phyloP scores from a whole-genome alignment of 2,113 vertebrate species.

The Megaceryle maxima region DNA sequence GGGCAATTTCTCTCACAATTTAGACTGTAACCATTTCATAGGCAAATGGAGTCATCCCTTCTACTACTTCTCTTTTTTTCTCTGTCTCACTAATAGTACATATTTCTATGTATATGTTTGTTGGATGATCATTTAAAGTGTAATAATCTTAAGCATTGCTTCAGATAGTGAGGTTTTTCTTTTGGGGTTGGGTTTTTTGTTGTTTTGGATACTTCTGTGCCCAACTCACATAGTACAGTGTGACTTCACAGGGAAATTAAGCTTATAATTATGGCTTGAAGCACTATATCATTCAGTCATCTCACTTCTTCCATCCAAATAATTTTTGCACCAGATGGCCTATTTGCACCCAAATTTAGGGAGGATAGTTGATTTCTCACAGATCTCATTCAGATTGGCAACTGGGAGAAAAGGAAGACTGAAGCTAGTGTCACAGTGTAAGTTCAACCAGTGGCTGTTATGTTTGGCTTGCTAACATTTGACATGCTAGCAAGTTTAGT shows the following conservation, averaged over 20 bases:
- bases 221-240: background rate
- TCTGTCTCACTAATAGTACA: background rate
- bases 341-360: background rate
- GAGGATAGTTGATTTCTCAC: background rate
- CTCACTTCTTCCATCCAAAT: background rate
- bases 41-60: background rate
- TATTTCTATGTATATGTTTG: background rate
- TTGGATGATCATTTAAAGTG: background rate
- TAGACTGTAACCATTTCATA: background rate
- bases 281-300: background rate
- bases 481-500: background rate
- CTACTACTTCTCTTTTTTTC: background rate
- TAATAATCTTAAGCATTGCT: background rate
- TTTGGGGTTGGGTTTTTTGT: background rate
- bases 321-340: background rate
- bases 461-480: background rate
- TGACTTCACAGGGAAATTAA: background rate
- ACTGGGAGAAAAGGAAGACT: background rate
- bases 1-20: background rate
- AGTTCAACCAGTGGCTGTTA: background rate
- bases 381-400: background rate
- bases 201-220: background rate
- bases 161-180: background rate
- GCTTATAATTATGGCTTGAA: background rate
- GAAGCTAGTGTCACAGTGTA: background rate